Conservation (phyloP, 2,888 invertebrate species). For the Metalampra italica region DNA sequence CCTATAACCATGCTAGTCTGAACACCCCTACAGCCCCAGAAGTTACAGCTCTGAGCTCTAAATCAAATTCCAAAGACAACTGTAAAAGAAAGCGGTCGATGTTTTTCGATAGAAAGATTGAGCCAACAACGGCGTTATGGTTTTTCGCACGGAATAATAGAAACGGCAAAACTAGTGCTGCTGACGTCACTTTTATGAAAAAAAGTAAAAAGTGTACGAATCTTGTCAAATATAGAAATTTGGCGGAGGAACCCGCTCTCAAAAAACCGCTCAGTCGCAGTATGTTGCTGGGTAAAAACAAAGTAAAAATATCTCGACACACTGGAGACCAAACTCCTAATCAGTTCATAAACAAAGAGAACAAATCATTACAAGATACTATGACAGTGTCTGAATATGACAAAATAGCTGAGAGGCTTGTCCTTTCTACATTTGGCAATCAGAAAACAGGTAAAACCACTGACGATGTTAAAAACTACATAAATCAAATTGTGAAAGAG, state of each 20-base stretch:
- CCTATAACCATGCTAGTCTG: constrained; percentile 16
- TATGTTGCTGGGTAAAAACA: constrained; percentile 44
- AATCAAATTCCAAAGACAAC: background rate
- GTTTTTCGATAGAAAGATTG: constrained; percentile 17
- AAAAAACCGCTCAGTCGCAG: constrained; percentile 41
- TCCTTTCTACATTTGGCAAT: constrained; percentile 41
- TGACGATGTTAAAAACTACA: constrained; percentile 30
- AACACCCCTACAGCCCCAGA: constrained; percentile 6
- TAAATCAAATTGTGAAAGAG: constrained; percentile 49
- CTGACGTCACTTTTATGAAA: constrained; percentile 27
- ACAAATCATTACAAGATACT: constrained; percentile 34
- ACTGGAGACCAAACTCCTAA: constrained; percentile 6
- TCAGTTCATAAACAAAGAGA: constrained; percentile 17
- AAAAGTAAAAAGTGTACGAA: constrained; percentile 62
- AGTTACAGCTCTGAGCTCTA: background rate
- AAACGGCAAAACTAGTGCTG: background rate
- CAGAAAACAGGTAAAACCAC: constrained; percentile 18
- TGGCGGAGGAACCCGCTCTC: constrained; percentile 44
- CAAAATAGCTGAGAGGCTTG: constrained; percentile 46
- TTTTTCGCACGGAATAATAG: constrained; percentile 37
- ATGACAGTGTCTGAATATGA: constrained; percentile 39
- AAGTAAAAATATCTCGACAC: constrained; percentile 19
- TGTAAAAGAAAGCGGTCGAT: constrained; percentile 10
- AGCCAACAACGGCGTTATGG: constrained; percentile 34
- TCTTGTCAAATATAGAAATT: constrained; percentile 56